Percentiles rank a stretch among this genome's conserved stretches.
These are phyloP conservation scores for Lepisosteus oculatus DNA, from an alignment of 2,113 vertebrate genomes.

Conservation along the genomic window DNA sequence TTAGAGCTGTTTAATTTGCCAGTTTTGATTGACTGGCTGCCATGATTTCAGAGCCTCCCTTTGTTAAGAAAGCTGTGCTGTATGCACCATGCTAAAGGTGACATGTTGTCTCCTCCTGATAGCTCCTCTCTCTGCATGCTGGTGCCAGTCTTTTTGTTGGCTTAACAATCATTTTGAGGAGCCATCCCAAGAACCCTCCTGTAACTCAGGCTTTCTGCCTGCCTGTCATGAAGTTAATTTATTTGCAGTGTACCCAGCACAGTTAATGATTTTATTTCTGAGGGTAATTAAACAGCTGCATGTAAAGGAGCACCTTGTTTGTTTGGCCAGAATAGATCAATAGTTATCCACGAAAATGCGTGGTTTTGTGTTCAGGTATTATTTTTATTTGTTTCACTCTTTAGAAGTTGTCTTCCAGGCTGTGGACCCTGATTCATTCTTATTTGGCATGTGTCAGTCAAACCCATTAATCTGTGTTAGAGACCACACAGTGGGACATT, in stretches of 20 bases:
- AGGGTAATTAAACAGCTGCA: constrained; percentile 4
- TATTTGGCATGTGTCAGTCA: too few species aligned
- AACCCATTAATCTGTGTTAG: too few species aligned
- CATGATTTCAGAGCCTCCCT: neutral
- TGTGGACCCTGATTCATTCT: too few species aligned
- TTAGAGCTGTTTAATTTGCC: constrained; percentile 3
- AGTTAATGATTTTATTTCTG: constrained; percentile 5
- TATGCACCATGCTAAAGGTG: neutral
- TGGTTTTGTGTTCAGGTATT: too few species aligned
- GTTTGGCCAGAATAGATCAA: constrained; percentile 4
- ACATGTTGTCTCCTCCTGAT: neutral
- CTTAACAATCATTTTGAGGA: neutral
- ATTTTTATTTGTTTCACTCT: too few species aligned
- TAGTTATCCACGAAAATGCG: constrained; percentile 8
- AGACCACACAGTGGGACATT: too few species aligned
- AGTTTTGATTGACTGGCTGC: neutral
- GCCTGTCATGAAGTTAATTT: neutral
- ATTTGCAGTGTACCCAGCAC: neutral
- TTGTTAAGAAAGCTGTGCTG: neutral
- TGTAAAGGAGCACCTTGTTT: constrained; percentile 10
- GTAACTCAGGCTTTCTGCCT: neutral
- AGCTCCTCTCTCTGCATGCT: constrained; percentile 1
- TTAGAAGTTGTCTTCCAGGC: too few species aligned
- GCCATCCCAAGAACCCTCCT: constrained; percentile 4
- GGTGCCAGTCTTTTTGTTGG: neutral